phyloP scores from a whole-genome alignment of 2,797 vertebrate genomes.

The Tragopan temminckii region DNA sequence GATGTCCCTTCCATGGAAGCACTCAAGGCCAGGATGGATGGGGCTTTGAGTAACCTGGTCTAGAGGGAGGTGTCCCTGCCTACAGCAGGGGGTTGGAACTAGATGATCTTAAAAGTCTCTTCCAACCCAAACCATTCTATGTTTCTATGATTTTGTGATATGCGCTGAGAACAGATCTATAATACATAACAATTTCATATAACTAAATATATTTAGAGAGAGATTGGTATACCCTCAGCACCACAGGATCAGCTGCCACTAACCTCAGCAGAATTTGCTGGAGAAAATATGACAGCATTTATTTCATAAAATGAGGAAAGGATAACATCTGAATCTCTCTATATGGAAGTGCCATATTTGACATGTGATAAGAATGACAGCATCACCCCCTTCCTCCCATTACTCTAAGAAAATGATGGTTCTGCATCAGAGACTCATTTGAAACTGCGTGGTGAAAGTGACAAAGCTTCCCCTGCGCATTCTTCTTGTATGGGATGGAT shows the following conservation, averaged over 20 bases:
- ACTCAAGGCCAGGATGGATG: too few relatives aligned
- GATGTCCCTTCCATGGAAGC: too few relatives aligned
- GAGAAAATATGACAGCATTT: background rate
- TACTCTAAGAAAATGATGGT: conserved; percentile 1
- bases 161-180: background rate
- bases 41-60: too few relatives aligned
- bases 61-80: too few relatives aligned
- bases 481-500: conserved; percentile 35
- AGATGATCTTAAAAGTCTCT: too few relatives aligned
- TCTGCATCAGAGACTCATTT: background rate
- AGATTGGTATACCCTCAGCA: background rate
- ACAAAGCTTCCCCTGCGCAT: conserved; percentile 43
- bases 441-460: conserved; percentile 7
- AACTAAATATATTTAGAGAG: background rate
- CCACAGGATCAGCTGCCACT: background rate
- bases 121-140: too few relatives aligned
- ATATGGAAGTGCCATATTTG: background rate
- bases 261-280: background rate
- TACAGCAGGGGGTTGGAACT: too few relatives aligned
- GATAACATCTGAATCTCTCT: background rate
- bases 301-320: background rate
- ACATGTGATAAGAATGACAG: conserved; percentile 45
- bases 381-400: conserved; percentile 20
- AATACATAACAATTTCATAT: background rate
- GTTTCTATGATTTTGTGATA: background rate